Percentiles rank a stretch among this genome's conserved stretches.
phyloP scores from a whole-genome alignment of 2,113 vertebrate genomes.

The Antigone vipio region DNA sequence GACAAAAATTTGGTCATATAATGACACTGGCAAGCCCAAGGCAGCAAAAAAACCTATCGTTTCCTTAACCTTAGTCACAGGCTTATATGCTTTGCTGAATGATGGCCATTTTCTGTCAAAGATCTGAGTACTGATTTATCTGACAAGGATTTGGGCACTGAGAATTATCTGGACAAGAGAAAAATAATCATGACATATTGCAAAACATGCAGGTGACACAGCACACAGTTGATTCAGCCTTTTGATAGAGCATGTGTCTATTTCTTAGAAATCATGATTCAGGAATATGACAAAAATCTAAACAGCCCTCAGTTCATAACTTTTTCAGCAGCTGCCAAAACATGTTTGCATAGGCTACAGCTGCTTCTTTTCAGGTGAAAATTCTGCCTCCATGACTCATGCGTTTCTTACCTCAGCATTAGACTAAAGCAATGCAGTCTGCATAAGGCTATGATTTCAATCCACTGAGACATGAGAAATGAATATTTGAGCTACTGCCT shows the following conservation, averaged over 20 bases:
- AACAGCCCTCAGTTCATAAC: not conserved
- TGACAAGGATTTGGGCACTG: not conserved
- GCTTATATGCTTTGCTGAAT: not conserved
- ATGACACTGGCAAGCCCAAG: not conserved
- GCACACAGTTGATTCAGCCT: not conserved
- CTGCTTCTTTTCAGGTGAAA: not conserved
- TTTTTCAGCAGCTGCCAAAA: not conserved
- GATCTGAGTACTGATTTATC: not conserved
- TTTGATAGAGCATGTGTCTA: not conserved
- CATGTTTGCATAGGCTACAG: not conserved
- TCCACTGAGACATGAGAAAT: not conserved
- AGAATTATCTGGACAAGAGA: not conserved
- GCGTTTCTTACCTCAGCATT: not conserved
- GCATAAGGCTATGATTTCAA: not conserved
- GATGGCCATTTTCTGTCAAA: not conserved
- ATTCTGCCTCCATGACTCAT: not conserved
- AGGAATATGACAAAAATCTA: not conserved
- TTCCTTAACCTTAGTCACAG: not conserved
- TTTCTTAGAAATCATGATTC: not conserved
- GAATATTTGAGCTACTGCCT: not conserved
- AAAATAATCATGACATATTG: not conserved
- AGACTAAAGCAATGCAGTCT: not conserved
- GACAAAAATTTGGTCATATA: not conserved
- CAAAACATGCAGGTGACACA: not conserved
- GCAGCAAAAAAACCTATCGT: not conserved